These are phyloP conservation scores for Turnix velox DNA, from an alignment of 2,113 vertebrate genomes.

Conservation along the genomic window DNA sequence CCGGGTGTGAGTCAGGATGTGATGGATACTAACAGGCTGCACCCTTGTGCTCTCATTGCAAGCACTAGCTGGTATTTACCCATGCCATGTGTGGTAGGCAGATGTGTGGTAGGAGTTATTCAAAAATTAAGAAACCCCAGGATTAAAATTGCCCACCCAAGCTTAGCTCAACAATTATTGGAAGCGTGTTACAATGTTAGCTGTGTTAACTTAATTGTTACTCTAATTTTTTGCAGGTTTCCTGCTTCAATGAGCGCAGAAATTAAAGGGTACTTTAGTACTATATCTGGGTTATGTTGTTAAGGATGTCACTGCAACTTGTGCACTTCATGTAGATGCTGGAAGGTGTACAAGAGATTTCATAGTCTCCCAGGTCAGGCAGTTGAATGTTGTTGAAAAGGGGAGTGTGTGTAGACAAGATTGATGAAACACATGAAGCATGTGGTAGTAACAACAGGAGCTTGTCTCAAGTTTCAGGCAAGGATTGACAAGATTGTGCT, in stretches of 20 bases:
- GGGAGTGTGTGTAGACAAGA: not conserved
- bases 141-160: not conserved
- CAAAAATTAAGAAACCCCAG: not conserved
- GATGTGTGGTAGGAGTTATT: not conserved
- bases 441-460: not conserved
- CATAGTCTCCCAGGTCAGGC: not conserved
- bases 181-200: not conserved
- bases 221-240: not conserved
- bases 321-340: not conserved
- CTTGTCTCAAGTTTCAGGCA: not conserved
- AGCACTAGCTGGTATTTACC: not conserved
- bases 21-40: not conserved
- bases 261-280: not conserved
- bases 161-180: not conserved
- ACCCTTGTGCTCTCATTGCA: not conserved
- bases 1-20: not conserved
- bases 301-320: not conserved
- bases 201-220: not conserved
- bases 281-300: not conserved
- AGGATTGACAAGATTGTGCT: not conserved
- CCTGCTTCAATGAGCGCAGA: not conserved
- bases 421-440: not conserved
- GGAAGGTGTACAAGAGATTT: not conserved
- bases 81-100: fast-evolving
- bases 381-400: not conserved